Conservation (phyloP, 37 sponge, comb jelly and placozoan genomes). For the Hexactinellida sp. region DNA sequence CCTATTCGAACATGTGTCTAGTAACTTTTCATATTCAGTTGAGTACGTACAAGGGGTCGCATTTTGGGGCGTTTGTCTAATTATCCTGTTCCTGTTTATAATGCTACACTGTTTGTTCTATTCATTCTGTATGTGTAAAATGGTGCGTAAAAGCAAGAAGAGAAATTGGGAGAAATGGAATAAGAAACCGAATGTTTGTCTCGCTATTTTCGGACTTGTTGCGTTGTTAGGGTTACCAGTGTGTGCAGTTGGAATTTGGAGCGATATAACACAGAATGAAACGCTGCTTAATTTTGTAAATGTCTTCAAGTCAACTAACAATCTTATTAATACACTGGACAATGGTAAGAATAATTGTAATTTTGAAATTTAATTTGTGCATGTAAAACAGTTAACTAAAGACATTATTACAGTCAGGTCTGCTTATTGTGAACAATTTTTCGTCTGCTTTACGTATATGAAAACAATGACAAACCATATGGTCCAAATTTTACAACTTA, state of each 20-base stretch:
- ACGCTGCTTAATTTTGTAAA: not conserved
- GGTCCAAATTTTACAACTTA: too few relatives aligned
- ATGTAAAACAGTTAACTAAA: too few relatives aligned
- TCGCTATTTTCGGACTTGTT: not conserved
- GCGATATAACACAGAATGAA: not conserved
- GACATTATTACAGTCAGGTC: too few relatives aligned
- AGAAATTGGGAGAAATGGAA: not conserved
- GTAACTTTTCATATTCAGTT: not conserved
- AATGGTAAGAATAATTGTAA: too few relatives aligned
- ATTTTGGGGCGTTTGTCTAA: not conserved
- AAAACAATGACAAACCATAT: too few relatives aligned
- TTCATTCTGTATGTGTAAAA: not conserved
- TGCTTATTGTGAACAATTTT: too few relatives aligned
- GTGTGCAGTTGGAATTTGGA: constrained; percentile 4
- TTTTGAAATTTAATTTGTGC: too few relatives aligned
- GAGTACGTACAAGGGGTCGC: not conserved
- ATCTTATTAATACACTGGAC: not conserved
- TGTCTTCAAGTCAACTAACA: not conserved
- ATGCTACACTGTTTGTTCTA: not conserved
- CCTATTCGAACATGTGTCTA: not conserved
- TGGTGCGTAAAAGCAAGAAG: not conserved
- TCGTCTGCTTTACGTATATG: too few relatives aligned
- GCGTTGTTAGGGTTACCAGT: not conserved
- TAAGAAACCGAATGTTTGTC: constrained; percentile 10
- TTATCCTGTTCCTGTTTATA: not conserved